Percentiles rank a stretch among this genome's conserved stretches.
Conservation (phyloP, 2,797 vertebrate species). For the Rhyacichthys aspro region DNA sequence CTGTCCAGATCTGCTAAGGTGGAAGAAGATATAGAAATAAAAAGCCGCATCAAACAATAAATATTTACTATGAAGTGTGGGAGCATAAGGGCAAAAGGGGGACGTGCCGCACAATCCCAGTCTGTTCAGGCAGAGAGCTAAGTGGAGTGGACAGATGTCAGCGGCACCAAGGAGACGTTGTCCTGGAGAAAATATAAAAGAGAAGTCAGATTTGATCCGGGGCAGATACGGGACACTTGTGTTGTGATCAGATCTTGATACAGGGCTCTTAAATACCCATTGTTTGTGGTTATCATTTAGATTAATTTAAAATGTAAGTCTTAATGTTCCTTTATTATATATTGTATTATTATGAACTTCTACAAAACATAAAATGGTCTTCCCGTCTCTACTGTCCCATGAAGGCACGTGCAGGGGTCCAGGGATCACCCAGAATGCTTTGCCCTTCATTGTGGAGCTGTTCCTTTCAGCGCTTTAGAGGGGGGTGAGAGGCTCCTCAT, state of each 20-base stretch:
- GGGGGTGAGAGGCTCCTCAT: constrained; percentile 64
- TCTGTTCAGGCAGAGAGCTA: constrained; percentile 34
- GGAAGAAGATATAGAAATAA: constrained; percentile 21
- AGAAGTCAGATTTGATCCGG: too few species aligned
- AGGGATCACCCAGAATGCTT: constrained; percentile 82
- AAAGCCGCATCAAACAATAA: constrained; percentile 15
- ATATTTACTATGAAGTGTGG: constrained; percentile 38
- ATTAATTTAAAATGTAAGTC: too few species aligned
- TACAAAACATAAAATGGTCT: constrained; percentile 27
- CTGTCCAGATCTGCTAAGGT: constrained; percentile 38
- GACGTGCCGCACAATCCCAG: constrained; percentile 43
- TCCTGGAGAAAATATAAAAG: constrained; percentile 36
- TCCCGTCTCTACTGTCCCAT: constrained; percentile 43
- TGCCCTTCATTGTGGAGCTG: constrained; percentile 71
- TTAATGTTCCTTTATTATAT: constrained; percentile 41
- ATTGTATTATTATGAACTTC: constrained; percentile 12
- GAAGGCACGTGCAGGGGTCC: constrained; percentile 81
- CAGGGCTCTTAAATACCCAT: too few species aligned
- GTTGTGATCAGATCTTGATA: too few species aligned
- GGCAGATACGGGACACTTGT: too few species aligned
- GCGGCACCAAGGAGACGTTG: constrained; percentile 38
- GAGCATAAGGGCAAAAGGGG: constrained; percentile 27
- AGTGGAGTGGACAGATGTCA: constrained; percentile 69
- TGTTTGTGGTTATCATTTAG: too few species aligned
- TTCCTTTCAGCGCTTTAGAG: constrained; percentile 74